phyloP scores from a whole-genome alignment of 1,140 invertebrate species.

The Trichoplusia ni region DNA sequence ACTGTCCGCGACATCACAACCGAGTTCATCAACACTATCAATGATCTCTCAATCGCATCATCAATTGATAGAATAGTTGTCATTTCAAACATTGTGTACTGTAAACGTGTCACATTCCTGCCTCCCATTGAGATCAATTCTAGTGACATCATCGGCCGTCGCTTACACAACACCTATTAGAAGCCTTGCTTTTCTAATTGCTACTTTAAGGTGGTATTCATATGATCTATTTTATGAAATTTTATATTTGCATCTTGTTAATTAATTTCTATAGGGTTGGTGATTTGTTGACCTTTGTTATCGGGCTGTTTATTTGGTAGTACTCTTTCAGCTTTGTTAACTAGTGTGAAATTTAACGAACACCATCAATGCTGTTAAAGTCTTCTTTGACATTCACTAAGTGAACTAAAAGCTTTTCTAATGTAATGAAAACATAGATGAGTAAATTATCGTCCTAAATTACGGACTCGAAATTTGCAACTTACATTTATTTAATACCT shows the following conservation, averaged over 20 bases:
- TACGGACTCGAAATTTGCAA: too few species aligned
- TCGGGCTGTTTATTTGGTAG: too few species aligned
- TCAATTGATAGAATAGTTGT: neutral
- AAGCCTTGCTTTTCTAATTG: constrained; percentile 32
- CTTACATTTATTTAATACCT: too few species aligned
- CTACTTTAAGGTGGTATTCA: constrained; percentile 23
- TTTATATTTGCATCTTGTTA: neutral
- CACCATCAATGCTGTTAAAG: too few species aligned
- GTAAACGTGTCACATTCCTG: constrained; percentile 40
- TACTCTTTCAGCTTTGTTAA: too few species aligned
- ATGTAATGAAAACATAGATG: too few species aligned
- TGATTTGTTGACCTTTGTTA: neutral
- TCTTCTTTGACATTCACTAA: too few species aligned
- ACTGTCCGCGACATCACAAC: neutral
- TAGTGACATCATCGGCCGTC: constrained; percentile 47
- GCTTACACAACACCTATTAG: constrained; percentile 42
- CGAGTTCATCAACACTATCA: constrained; percentile 1
- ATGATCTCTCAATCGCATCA: constrained; percentile 8
- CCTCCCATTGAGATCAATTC: constrained; percentile 48
- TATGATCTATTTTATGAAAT: neutral
- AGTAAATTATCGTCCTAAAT: too few species aligned
- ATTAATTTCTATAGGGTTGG: constrained; percentile 3
- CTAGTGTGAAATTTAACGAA: too few species aligned
- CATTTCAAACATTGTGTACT: neutral
- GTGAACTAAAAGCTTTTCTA: too few species aligned